Percentiles rank a stretch among this genome's conserved stretches.
phyloP scores from a whole-genome alignment of 2,797 vertebrate species.

The Rhadinocentrus ornatus region DNA sequence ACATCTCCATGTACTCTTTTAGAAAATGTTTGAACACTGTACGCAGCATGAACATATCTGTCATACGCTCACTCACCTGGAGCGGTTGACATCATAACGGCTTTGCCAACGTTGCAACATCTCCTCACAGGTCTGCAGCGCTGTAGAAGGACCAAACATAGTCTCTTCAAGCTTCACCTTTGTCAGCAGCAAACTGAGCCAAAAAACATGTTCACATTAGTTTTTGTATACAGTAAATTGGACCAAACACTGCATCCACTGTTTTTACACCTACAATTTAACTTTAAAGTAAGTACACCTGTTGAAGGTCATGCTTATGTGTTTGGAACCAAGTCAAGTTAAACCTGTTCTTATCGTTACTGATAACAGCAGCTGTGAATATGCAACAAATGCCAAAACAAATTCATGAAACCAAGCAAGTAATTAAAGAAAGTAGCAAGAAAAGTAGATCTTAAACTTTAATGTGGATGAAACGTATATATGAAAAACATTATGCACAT shows the following conservation, averaged over 20 bases:
- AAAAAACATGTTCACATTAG: neutral
- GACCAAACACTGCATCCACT: neutral
- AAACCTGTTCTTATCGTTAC: conserved; percentile 36
- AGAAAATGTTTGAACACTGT: too few species aligned
- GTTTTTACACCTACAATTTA: conserved; percentile 5
- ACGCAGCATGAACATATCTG: too few species aligned
- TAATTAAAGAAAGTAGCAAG: neutral
- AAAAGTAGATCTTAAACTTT: neutral
- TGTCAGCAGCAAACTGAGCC: conserved; percentile 91
- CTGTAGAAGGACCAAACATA: conserved; percentile 87
- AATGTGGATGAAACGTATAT: neutral
- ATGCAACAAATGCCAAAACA: conserved; percentile 5
- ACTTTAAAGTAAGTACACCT: neutral
- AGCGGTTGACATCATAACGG: conserved; percentile 84
- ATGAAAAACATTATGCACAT: neutral
- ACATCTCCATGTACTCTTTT: too few species aligned
- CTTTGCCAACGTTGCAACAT: conserved; percentile 94
- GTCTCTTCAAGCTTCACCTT: conserved; percentile 93
- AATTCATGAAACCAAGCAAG: neutral
- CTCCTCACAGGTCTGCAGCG: conserved; percentile 91
- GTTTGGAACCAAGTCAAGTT: neutral
- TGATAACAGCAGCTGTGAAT: conserved; percentile 16
- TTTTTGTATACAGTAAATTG: neutral
- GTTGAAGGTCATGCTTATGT: neutral
- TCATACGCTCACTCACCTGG: conserved; percentile 77